Percentiles rank a stretch among this genome's conserved stretches.
These are phyloP conservation scores for Drosophila punjabiensis DNA, from an alignment of 1,140 invertebrate genomes.

Conservation along the genomic window DNA sequence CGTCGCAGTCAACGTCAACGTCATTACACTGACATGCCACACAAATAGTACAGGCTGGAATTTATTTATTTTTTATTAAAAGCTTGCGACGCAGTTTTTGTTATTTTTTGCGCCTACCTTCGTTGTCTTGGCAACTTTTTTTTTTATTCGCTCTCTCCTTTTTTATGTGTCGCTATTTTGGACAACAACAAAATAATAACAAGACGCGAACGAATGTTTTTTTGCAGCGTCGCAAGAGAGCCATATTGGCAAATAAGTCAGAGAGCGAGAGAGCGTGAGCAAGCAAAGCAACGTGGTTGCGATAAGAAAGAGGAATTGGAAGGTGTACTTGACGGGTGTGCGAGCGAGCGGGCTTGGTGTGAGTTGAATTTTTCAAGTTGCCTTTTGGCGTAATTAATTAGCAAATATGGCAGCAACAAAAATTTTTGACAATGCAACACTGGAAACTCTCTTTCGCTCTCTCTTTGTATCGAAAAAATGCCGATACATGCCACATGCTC, in stretches of 20 bases:
- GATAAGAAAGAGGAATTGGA: slow-evolving; percentile 21
- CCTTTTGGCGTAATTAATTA: slow-evolving; percentile 69
- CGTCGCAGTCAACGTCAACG: slow-evolving; percentile 1
- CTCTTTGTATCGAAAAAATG: slow-evolving; percentile 43
- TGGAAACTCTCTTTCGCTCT: slow-evolving; percentile 10
- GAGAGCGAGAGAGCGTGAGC: slow-evolving; percentile 13
- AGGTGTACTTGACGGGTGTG: slow-evolving; percentile 7
- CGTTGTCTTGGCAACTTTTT: slow-evolving; percentile 76
- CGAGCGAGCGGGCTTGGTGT: not conserved
- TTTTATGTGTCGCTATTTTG: slow-evolving; percentile 17
- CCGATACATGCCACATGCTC: slow-evolving; percentile 38
- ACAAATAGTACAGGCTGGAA: slow-evolving; percentile 45
- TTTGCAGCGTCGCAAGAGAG: slow-evolving; percentile 54
- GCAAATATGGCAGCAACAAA: slow-evolving; percentile 49
- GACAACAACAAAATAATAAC: slow-evolving; percentile 55
- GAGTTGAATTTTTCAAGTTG: slow-evolving; percentile 13
- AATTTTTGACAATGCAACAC: slow-evolving; percentile 32
- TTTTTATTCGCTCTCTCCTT: slow-evolving; percentile 33
- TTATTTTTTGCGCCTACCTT: slow-evolving; percentile 59
- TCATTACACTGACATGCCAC: slow-evolving; percentile 43
- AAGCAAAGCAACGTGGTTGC: slow-evolving; percentile 28
- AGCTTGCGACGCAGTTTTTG: slow-evolving; percentile 71
- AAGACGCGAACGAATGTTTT: slow-evolving; percentile 38
- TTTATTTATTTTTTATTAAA: slow-evolving; percentile 38
- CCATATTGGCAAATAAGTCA: not conserved